Base-by-base conservation (phyloP, 1,140 invertebrate genomes). In the Eumaeus atala region DNA sequence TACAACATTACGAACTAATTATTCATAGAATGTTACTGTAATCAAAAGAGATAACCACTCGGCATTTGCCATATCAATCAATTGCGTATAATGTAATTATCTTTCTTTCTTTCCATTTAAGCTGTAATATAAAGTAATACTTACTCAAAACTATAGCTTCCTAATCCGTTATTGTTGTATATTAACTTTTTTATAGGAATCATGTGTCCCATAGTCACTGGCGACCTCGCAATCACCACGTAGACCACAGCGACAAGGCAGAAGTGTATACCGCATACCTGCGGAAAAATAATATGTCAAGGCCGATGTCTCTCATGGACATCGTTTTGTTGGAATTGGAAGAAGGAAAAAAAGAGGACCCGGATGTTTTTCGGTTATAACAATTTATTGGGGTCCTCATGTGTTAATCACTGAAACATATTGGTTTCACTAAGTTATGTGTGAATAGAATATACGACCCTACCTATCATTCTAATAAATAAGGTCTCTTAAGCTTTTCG, bases 91-190 rank as follows among this genome's bases (percentile, higher is more conserved):
- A n/a, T n/a, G n/a, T n/a, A n/a, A n/a, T n/a, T n/a, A n/a, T n/a
- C n/a, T n/a, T n/a, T n/a, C n/a, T n/a, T n/a, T n/a, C n/a, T n/a
- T n/a, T n/a, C n/a, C n/a, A n/a, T n/a, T n/a, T n/a, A n/a, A n/a
- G 11, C 16, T 48, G 11, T 10, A 47, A 17, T 16, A 51, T n/a
- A 51, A 50, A 12, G 34, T 11, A n/a, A 59, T 66, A 82, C 79
- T 82, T 65, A 85, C 82, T 85, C 80, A 62, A 85, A 85, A 58
- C 82, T 85, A 49, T 85, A 85, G 11, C 68, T 55, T 34, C 78
- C 82, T 21, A 70, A 58, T 48, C 74, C 82, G 66, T 85, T 83
- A 53, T 61, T 78, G 54, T 82, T 85, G 52, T 67, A 74, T 48
- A 67, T 54, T 40, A 66, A 62, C 48, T 74, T 79, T 66, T 70